phyloP scores from a whole-genome alignment of 2,797 vertebrate species.

The Artibeus lituratus region DNA sequence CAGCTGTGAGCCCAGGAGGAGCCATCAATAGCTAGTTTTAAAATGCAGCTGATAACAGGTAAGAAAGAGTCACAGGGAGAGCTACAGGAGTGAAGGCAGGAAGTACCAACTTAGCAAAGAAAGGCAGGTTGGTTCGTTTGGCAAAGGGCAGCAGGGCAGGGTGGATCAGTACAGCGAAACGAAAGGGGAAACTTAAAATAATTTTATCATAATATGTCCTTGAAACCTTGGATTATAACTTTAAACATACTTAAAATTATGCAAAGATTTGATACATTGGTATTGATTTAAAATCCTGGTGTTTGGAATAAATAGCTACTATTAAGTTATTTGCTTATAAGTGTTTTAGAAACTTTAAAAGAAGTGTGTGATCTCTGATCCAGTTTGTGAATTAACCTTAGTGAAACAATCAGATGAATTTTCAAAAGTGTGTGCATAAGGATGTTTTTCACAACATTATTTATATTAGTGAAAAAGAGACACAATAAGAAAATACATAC shows the following conservation, averaged over 20 bases:
- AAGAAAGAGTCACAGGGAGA: background rate
- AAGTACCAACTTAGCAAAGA: background rate
- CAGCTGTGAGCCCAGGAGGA: background rate
- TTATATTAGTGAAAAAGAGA: slow-evolving; percentile 3
- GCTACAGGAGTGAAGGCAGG: background rate
- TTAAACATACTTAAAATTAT: background rate
- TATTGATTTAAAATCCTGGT: background rate
- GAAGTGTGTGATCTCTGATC: background rate
- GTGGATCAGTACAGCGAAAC: background rate
- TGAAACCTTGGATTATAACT: background rate
- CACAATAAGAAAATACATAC: background rate
- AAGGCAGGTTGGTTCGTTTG: background rate
- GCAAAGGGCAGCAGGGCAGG: background rate
- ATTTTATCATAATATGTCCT: background rate
- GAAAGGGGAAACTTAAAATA: background rate
- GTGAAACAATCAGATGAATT: slow-evolving; percentile 9
- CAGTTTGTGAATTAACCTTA: background rate
- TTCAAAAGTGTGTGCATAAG: background rate
- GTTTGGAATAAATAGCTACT: background rate
- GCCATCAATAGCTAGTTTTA: background rate
- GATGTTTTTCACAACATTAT: background rate
- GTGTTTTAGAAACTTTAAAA: background rate
- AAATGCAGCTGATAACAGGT: background rate
- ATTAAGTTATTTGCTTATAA: background rate
- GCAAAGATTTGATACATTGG: background rate